Evolutionary conservation across 2,113 vertebrate genomes (phyloP), one percentile per base, ranked within the genome.

Genomic region (Phrynosoma platyrhinos): DNA sequence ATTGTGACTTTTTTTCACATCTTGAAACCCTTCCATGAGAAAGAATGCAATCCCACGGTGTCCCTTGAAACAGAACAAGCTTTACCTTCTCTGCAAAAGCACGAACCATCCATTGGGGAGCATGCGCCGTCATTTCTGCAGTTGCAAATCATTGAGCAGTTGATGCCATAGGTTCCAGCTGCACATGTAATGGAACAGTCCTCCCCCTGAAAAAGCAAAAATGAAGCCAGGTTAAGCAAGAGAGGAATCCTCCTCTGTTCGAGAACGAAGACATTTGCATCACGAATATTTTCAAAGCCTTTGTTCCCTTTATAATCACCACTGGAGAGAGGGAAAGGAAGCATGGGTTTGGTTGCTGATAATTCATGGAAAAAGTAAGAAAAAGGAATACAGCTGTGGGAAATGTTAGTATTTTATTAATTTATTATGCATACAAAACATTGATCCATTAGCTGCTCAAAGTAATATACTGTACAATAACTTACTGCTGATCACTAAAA

Each of bases 51-150:
- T 13, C 21, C 1, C 27, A n/a, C 69, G 69, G 5, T 69, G 84
- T 21, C 1, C 20, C 75, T 14, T 79, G 55, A 81, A 87, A 13
- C n/a, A 16, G 86, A 81, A 82, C 90, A 82, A 84, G 84, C 66
- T 9, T 91, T 98, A 99, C 99, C 99, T 97, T 98, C 98, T 94
- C 93, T 98, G 97, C 99, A 99, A 92, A 97, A 93, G 84, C 99
- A 99, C 87, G 97, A 97, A 30, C 99, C 99, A 5, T 99, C 98
- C 78, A 98, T 92, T 0, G 98, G 98, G 87, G 98, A 99, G 93
- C 99, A 99, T 20, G 95, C 89, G 1, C 97, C 98, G 0, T 97
- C 96, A 3, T 99, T 98, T 91, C 95, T 95, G 95, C 99, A 99
- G 94, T 96, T 96, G 87, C 99, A 99, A n/a, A 97, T 89, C 0